These are phyloP conservation scores for Eupithecia tripunctaria DNA, from an alignment of 2,888 invertebrate genomes.

Conservation along the genomic window DNA sequence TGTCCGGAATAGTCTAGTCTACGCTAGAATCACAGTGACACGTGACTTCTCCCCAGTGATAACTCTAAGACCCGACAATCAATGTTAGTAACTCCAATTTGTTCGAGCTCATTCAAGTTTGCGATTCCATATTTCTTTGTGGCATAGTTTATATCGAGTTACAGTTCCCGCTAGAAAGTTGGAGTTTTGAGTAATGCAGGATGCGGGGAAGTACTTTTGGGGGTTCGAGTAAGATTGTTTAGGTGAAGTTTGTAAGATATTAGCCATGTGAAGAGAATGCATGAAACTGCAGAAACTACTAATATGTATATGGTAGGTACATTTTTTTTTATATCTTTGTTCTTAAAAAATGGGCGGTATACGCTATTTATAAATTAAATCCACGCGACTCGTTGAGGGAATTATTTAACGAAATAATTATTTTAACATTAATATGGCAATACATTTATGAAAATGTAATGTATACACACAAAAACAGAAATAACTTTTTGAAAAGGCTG, in stretches of 20 bases:
- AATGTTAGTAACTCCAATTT: constrained; percentile 32
- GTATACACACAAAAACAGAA: no score
- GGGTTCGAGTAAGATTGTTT: not conserved
- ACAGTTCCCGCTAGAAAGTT: constrained; percentile 17
- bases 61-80: constrained; percentile 21
- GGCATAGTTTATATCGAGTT: constrained; percentile 29
- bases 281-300: not conserved
- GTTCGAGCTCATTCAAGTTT: constrained; percentile 29
- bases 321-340: no score
- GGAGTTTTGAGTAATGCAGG: constrained; percentile 8
- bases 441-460: no score
- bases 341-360: no score
- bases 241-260: not conserved
- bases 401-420: no score
- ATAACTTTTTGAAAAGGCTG: no score
- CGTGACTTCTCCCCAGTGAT: constrained; percentile 27
- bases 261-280: not conserved
- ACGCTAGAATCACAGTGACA: constrained; percentile 20
- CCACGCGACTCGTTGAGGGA: no score
- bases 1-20: constrained; percentile 13
- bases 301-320: not conserved
- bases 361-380: no score
- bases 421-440: no score
- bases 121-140: constrained; percentile 28
- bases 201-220: constrained; percentile 7